Evolutionary conservation across 2,797 vertebrate species (phyloP).

Genomic region (Malacoraja senta): DNA sequence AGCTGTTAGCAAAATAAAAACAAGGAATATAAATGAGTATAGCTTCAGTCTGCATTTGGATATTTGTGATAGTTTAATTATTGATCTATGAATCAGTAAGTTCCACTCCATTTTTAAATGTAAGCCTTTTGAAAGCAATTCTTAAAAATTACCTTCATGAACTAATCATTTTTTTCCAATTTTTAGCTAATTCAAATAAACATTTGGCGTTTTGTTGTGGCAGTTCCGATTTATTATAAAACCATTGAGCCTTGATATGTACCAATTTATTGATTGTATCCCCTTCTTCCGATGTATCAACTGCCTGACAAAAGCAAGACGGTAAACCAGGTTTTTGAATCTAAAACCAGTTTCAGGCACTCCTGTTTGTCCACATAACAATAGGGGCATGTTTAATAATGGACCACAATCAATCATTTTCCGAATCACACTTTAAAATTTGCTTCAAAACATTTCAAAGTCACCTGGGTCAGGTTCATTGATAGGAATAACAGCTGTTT

Average conservation of each 20-base stretch:
- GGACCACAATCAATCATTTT: neutral
- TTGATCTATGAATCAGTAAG: neutral
- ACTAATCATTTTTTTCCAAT: neutral
- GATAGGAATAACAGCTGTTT: neutral
- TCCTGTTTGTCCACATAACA: too few species aligned
- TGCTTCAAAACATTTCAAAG: neutral
- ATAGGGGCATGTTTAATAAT: neutral
- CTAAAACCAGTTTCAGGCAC: too few species aligned
- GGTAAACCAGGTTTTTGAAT: neutral
- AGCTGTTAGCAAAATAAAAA: slow-evolving; percentile 21
- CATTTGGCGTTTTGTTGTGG: neutral
- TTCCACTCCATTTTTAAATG: neutral
- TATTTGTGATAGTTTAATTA: neutral
- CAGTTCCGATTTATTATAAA: neutral
- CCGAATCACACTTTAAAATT: neutral
- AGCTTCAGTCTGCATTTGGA: neutral
- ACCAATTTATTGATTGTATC: neutral
- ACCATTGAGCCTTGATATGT: neutral
- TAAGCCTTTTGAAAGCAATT: neutral
- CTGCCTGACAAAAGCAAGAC: neutral
- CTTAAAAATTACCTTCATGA: neutral
- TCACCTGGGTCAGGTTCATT: neutral
- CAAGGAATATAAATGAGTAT: neutral
- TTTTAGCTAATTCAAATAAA: neutral
- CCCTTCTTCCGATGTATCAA: neutral